These are phyloP conservation scores for Tigriopus japonicus DNA, from an alignment of 1,140 invertebrate species.

Conservation along the genomic window DNA sequence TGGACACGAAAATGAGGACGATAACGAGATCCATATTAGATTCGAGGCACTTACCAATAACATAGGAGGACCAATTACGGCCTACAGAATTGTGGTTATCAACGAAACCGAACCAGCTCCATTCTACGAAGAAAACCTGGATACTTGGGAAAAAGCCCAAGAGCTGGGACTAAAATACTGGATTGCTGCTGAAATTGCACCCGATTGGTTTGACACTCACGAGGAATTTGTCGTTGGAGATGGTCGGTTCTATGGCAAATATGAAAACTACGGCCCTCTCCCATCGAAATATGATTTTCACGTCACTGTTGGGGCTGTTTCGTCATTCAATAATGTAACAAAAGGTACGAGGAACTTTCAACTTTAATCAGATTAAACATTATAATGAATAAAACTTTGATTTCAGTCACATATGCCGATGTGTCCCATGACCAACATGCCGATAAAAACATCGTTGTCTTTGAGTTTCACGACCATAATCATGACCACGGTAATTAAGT, in stretches of 20 bases:
- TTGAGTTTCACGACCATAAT: slow-evolving; percentile 3
- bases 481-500: background rate
- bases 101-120: slow-evolving; percentile 36
- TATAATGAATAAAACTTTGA: too few species aligned
- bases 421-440: slow-evolving; percentile 10
- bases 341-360: background rate
- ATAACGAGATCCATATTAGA: slow-evolving; percentile 37
- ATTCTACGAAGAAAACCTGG: slow-evolving; percentile 34
- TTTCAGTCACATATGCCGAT: background rate
- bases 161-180: slow-evolving; percentile 47
- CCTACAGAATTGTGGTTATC: slow-evolving; percentile 46
- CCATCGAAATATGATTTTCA: background rate
- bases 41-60: slow-evolving; percentile 37
- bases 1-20: slow-evolving; percentile 18
- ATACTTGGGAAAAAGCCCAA: slow-evolving; percentile 36
- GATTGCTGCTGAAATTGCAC: slow-evolving; percentile 49
- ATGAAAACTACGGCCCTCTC: slow-evolving; percentile 13
- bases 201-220: slow-evolving; percentile 19
- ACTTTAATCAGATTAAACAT: too few species aligned
- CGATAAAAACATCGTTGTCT: background rate
- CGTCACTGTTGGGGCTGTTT: background rate
- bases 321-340: background rate
- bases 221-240: slow-evolving; percentile 5
- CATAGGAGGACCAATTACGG: slow-evolving; percentile 47
- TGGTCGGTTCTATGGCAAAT: slow-evolving; percentile 9